A percentile compares a stretch with the other conserved stretches of the same genome.
These are phyloP conservation scores for Odontamblyopus lacepedii DNA, from an alignment of 2,797 vertebrate genomes.

Conservation along the genomic window DNA sequence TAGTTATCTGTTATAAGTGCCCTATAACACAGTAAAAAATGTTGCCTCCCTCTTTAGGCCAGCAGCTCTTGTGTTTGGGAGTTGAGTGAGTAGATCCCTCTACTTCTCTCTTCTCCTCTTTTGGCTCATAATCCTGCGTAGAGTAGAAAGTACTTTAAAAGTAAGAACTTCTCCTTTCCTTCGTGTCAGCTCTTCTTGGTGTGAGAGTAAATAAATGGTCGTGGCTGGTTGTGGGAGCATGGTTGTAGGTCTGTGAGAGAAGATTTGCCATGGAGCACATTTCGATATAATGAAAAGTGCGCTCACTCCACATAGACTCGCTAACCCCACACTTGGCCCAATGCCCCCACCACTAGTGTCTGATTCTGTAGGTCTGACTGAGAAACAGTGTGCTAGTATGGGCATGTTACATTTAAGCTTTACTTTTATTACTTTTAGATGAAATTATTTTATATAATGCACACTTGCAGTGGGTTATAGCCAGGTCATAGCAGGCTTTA, in stretches of 20 bases:
- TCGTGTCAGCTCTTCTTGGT: slow-evolving; percentile 63
- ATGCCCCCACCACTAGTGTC: slow-evolving; percentile 60
- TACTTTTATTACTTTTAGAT: slow-evolving; percentile 65
- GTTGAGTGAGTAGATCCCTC: slow-evolving; percentile 25
- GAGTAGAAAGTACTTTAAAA: slow-evolving; percentile 33
- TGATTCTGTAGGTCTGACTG: slow-evolving; percentile 62
- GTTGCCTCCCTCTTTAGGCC: slow-evolving; percentile 1
- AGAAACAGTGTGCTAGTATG: slow-evolving; percentile 60
- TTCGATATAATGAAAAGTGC: slow-evolving; percentile 52
- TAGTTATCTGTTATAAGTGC: slow-evolving; percentile 4
- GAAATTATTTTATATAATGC: slow-evolving; percentile 41
- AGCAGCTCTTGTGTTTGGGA: slow-evolving; percentile 12
- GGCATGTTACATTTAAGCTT: slow-evolving; percentile 72
- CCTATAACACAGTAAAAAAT: slow-evolving; percentile 3
- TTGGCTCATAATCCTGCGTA: slow-evolving; percentile 53
- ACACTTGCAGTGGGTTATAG: background rate
- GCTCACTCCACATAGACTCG: slow-evolving; percentile 60
- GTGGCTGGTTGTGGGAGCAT: slow-evolving; percentile 64
- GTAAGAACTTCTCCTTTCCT: slow-evolving; percentile 61
- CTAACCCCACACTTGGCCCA: slow-evolving; percentile 69
- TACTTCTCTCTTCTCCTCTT: slow-evolving; percentile 27
- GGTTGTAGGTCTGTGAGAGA: slow-evolving; percentile 59
- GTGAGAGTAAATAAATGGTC: slow-evolving; percentile 60
- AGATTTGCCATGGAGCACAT: slow-evolving; percentile 67
- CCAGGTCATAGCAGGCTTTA: background rate